Percentiles rank a stretch among this genome's conserved stretches.
Conservation (phyloP, 1,140 invertebrate species). For the Mactra quadrangularis region DNA sequence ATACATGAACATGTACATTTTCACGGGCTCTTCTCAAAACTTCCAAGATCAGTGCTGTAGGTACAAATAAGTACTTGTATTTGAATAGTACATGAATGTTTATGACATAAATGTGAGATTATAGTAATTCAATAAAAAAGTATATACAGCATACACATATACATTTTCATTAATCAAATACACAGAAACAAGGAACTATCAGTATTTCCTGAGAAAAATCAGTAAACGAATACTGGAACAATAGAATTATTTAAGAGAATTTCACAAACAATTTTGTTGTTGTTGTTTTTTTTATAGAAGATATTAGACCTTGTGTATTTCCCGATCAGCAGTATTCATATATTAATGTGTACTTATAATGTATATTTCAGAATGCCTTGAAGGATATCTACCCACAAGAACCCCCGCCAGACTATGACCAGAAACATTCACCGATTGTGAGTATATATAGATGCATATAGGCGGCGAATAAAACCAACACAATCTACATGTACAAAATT, state of each 20-base stretch:
- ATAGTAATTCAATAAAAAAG: too few relatives aligned
- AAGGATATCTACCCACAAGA: not conserved
- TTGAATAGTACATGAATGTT: too few relatives aligned
- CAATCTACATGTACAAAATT: not conserved
- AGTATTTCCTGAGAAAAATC: too few relatives aligned
- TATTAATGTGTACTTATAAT: not conserved
- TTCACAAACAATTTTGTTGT: too few relatives aligned
- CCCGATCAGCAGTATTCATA: not conserved
- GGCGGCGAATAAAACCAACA: not conserved
- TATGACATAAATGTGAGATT: too few relatives aligned
- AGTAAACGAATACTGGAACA: not conserved
- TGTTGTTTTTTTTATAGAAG: not conserved
- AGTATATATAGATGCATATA: not conserved
- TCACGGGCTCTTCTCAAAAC: too few relatives aligned
- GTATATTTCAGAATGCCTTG: conserved; percentile 3
- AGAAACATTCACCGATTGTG: not conserved
- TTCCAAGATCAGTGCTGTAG: too few relatives aligned
- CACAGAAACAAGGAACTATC: too few relatives aligned
- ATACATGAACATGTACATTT: too few relatives aligned
- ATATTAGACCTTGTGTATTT: not conserved
- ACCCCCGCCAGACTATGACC: conserved; percentile 30
- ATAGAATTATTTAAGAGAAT: not conserved
- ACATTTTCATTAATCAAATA: too few relatives aligned
- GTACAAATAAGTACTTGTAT: too few relatives aligned
- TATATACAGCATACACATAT: too few relatives aligned